Evolutionary conservation across 2,888 invertebrate genomes (phyloP).

Genomic region (Platycheirus albimanus): DNA sequence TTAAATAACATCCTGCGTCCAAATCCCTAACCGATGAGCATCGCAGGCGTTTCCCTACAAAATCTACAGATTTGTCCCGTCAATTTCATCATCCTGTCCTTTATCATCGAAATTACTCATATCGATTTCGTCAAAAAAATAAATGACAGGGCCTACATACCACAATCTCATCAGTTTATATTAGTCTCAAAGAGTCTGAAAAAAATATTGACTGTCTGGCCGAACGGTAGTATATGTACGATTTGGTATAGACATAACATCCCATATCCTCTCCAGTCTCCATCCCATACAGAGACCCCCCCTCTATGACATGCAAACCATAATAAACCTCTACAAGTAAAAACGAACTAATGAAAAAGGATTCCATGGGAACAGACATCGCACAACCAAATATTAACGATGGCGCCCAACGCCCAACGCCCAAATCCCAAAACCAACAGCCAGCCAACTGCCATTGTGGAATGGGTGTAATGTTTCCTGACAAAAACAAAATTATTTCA

Average conservation of each 20-base stretch:
- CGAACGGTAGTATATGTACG: not conserved
- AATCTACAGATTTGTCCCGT: no score
- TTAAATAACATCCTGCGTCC: no score
- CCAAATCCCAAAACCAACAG: not conserved
- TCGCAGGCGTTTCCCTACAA: no score
- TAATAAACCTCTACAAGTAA: slow-evolving; percentile 6
- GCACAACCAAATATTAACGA: slow-evolving; percentile 57
- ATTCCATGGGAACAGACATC: slow-evolving; percentile 71
- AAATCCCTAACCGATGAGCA: no score
- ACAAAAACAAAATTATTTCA: slow-evolving; percentile 45
- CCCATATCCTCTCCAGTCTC: no score
- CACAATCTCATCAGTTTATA: no score
- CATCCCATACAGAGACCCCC: not conserved
- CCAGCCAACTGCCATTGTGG: not conserved
- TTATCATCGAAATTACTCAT: slow-evolving; percentile 14
- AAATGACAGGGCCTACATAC: not conserved
- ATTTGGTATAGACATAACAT: not conserved
- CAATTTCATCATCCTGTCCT: no score
- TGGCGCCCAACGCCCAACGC: slow-evolving; percentile 62
- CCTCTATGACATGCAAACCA: not conserved
- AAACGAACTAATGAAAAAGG: slow-evolving; percentile 23
- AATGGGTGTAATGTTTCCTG: slow-evolving; percentile 66
- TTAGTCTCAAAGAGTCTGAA: not conserved
- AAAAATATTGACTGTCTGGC: slow-evolving; percentile 27
- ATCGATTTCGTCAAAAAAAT: slow-evolving; percentile 29